Base-by-base conservation (phyloP, 2,797 vertebrate species). In the Choloepus didactylus region DNA sequence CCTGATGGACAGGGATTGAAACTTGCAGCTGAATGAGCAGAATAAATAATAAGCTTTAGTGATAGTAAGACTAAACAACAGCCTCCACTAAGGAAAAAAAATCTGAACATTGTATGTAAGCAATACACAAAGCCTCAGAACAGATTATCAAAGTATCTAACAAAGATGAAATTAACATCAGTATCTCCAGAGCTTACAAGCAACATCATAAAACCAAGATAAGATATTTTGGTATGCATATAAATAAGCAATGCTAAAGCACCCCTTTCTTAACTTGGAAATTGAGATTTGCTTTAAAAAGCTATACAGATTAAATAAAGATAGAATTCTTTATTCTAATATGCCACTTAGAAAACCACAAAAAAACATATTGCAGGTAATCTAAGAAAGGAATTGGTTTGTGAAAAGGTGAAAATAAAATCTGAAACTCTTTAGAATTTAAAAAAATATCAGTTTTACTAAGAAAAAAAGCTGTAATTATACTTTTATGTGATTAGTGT, bases 101-200 rank as follows among this genome's bases (percentile, higher is more conserved):
- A 75, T 89, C 89, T 94, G 41, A 97, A 97, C 70, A 38, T 54
- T 96, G 25, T 56, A 93, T 96, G 92, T 93, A 80, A 97, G 82
- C 93, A 97, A 93, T 79, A 82, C 95, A 97, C 90, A 98, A 96
- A 98, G 66, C 62, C 97, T 97, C 95, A 95, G 62, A 98, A 96
- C 94, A 98, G 96, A 97, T 98, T 98, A 98, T 96, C 91, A 89
- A 95, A 93, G 59, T 97, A 86, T 92, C 81, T 89, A 98, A 97
- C 91, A 98, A 96, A 97, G 41, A 97, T 83, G 19, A 98, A 98
- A 98, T 98, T 97, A 98, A 81, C 90, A 95, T 97, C 94, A 95
- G 38, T 94, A 97, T 97, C 94, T 98, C 94, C 95, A 96, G 92
- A 98, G 95, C 4, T 98, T 94, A 82, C 60, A 97, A 97, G 98